phyloP scores from a whole-genome alignment of 1,140 invertebrate species.

The Oryzaephilus surinamensis region DNA sequence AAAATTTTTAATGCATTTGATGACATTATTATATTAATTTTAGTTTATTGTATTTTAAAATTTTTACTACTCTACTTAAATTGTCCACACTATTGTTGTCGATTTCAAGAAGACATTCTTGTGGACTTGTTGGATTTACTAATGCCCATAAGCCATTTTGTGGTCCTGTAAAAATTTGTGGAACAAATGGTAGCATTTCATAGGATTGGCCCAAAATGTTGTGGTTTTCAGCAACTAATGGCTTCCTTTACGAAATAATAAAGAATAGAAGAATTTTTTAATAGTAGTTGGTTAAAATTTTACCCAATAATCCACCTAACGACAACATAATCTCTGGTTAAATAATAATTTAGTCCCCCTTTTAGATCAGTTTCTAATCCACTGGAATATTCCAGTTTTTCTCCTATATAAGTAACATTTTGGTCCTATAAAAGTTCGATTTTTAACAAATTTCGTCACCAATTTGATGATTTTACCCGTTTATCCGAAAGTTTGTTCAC shows the following conservation, averaged over 20 bases:
- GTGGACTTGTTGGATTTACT: conserved; percentile 18
- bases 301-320: conserved; percentile 33
- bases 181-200: conserved; percentile 25
- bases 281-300: too few relatives aligned
- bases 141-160: conserved; percentile 27
- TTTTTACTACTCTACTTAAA: too few relatives aligned
- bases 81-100: too few relatives aligned
- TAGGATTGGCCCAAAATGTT: conserved; percentile 29
- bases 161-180: conserved; percentile 25
- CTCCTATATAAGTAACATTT: conserved; percentile 23
- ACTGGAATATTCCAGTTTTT: conserved; percentile 30
- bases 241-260: conserved; percentile 24
- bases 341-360: conserved; percentile 31
- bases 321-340: conserved; percentile 30
- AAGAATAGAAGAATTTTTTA: too few relatives aligned
- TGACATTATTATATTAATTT: too few relatives aligned
- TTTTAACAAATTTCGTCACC: conserved; percentile 1
- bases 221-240: conserved; percentile 26
- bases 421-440: not conserved
- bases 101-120: too few relatives aligned
- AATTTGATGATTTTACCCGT: not conserved
- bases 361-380: conserved; percentile 25
- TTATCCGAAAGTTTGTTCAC: not conserved
- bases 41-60: conserved; percentile 9
- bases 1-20: too few relatives aligned